These are phyloP conservation scores for Clusia tigrina DNA, from an alignment of 2,888 invertebrate species.

Conservation along the genomic window DNA sequence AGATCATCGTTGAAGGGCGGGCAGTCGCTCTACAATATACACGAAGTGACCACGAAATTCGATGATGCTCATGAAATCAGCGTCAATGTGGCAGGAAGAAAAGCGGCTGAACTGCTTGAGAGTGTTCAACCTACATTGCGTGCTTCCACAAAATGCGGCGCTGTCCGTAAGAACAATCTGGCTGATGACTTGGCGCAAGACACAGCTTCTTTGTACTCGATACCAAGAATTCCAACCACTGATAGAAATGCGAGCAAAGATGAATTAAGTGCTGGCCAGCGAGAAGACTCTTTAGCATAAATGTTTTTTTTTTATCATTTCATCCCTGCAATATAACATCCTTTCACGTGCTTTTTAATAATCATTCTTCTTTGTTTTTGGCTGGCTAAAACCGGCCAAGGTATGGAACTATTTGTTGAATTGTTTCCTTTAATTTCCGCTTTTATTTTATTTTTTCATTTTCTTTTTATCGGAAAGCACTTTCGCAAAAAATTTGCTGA, in stretches of 20 bases:
- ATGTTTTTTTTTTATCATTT: neutral
- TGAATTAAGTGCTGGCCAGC: slow-evolving; percentile 36
- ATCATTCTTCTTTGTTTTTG: neutral
- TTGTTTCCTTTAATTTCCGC: no score
- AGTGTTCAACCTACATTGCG: slow-evolving; percentile 65
- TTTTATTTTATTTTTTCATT: no score
- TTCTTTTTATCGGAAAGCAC: no score
- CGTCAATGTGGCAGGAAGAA: slow-evolving; percentile 40
- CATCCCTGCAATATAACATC: neutral
- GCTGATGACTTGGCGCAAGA: neutral
- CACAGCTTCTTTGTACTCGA: slow-evolving; percentile 28
- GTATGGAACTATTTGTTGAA: no score
- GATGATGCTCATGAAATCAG: slow-evolving; percentile 33
- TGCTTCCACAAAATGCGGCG: slow-evolving; percentile 65
- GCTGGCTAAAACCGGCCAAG: no score
- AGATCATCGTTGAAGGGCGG: slow-evolving; percentile 49
- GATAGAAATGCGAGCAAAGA: slow-evolving; percentile 28
- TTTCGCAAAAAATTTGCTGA: no score
- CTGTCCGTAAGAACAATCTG: neutral
- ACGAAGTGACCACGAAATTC: slow-evolving; percentile 43
- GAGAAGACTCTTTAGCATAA: slow-evolving; percentile 36
- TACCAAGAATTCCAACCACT: slow-evolving; percentile 32
- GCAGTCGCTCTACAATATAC: slow-evolving; percentile 58
- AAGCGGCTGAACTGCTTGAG: slow-evolving; percentile 53
- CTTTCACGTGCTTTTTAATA: neutral